phyloP scores from a whole-genome alignment of 2,888 invertebrate species.

The Sarcophaga caerulescens region DNA sequence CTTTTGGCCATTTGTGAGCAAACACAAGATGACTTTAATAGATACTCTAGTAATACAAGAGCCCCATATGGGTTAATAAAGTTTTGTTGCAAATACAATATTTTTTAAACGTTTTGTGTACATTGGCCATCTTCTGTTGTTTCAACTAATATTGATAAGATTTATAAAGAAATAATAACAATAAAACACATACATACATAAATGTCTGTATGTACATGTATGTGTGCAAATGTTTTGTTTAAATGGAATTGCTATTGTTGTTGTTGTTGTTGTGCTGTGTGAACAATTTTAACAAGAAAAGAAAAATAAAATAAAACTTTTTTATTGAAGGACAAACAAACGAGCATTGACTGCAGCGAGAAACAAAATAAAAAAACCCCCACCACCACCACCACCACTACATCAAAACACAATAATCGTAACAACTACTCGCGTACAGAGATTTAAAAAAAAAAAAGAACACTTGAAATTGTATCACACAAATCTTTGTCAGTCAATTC shows the following conservation, averaged over 20 bases:
- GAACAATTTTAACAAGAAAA: constrained; percentile 50
- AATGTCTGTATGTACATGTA: neutral
- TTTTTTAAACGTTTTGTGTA: neutral
- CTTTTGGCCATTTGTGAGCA: too few species aligned
- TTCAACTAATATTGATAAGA: constrained; percentile 64
- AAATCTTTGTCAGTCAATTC: too few species aligned
- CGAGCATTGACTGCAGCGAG: constrained; percentile 70
- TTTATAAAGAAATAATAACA: constrained; percentile 50
- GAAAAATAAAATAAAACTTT: constrained; percentile 9
- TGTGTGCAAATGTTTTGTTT: constrained; percentile 20
- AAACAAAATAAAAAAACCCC: constrained; percentile 17
- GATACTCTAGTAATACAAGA: too few species aligned
- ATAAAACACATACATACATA: neutral
- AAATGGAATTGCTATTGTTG: neutral
- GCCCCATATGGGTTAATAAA: too few species aligned
- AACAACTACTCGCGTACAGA: too few species aligned
- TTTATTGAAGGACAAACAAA: constrained; percentile 73
- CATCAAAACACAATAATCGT: too few species aligned
- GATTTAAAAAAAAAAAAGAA: neutral
- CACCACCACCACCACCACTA: too few species aligned
- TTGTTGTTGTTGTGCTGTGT: constrained; percentile 2
- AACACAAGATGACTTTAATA: too few species aligned
- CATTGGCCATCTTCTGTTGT: constrained; percentile 37
- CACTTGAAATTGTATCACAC: neutral
- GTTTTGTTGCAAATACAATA: too few species aligned